These are phyloP conservation scores for Lepus oiostolus DNA, from an alignment of 2,797 vertebrate genomes.

Conservation along the genomic window DNA sequence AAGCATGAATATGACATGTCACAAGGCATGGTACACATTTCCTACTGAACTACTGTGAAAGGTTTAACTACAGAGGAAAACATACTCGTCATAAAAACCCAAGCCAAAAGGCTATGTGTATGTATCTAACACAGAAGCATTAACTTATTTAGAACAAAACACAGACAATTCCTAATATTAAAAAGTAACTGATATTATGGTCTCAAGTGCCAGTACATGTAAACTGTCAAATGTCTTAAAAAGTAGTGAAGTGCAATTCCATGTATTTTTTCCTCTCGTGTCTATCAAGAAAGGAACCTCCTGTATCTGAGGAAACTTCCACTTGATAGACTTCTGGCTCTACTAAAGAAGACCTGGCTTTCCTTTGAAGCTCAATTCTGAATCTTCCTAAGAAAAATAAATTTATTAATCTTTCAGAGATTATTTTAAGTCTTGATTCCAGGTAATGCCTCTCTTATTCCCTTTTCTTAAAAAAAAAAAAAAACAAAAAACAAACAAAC, in stretches of 20 bases:
- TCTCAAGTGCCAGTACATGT: slow-evolving; percentile 21
- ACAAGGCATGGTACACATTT: slow-evolving; percentile 71
- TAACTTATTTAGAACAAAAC: slow-evolving; percentile 44
- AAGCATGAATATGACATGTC: slow-evolving; percentile 70
- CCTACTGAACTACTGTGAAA: slow-evolving; percentile 64
- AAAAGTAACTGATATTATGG: background rate
- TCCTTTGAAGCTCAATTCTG: slow-evolving; percentile 40
- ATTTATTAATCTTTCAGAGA: slow-evolving; percentile 4
- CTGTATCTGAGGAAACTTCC: slow-evolving; percentile 52
- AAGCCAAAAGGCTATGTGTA: background rate
- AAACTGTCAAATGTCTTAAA: slow-evolving; percentile 54
- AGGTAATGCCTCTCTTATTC: background rate
- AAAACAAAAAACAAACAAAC: too few species aligned
- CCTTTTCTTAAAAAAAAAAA: slow-evolving; percentile 44
- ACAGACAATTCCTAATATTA: slow-evolving; percentile 28
- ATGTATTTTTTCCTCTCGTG: background rate
- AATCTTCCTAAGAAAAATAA: slow-evolving; percentile 45
- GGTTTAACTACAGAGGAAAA: background rate
- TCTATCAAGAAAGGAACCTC: background rate
- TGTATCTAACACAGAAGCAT: background rate
- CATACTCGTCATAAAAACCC: background rate
- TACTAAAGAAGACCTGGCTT: slow-evolving; percentile 50
- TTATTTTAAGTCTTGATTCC: slow-evolving; percentile 40
- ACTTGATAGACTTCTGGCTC: slow-evolving; percentile 21
- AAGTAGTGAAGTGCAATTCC: background rate